These are phyloP conservation scores for Marisa cornuarietis DNA, from an alignment of 1,140 invertebrate species.

Conservation along the genomic window DNA sequence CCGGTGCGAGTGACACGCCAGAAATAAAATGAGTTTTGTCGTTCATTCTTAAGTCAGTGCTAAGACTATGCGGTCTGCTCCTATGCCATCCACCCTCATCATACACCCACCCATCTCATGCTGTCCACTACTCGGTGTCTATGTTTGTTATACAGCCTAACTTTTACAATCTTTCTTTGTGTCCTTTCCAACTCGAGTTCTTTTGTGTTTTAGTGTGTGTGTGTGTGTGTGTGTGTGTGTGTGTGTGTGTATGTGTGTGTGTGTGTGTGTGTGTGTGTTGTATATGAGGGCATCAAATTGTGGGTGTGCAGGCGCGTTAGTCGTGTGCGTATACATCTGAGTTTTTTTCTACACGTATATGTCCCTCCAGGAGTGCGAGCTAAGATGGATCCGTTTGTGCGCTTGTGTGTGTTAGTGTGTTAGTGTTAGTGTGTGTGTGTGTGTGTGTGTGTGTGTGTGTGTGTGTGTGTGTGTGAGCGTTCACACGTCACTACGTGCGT, in stretches of 20 bases:
- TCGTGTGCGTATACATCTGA: too few relatives aligned
- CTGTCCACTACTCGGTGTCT: too few relatives aligned
- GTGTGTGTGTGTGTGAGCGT: constrained; percentile 5
- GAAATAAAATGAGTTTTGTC: too few relatives aligned
- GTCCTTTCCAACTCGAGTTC: too few relatives aligned
- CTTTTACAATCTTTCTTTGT: too few relatives aligned
- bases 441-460: constrained; percentile 13
- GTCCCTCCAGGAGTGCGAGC: neutral
- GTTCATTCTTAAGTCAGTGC: too few relatives aligned
- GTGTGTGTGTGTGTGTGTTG: neutral
- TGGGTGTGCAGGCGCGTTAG: neutral
- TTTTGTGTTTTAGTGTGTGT: neutral
- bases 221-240: neutral
- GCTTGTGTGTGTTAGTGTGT: constrained; percentile 13
- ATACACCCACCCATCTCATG: too few relatives aligned
- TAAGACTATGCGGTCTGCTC: too few relatives aligned
- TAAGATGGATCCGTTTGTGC: constrained; percentile 8
- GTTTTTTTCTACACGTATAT: too few relatives aligned
- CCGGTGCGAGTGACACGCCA: neutral
- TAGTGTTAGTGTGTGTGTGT: neutral
- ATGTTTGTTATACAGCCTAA: too few relatives aligned
- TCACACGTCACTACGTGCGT: neutral
- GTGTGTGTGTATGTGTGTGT: constrained; percentile 15
- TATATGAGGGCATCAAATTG: too few relatives aligned
- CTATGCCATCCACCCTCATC: too few relatives aligned